Evolutionary conservation across 1,140 invertebrate genomes (phyloP).

Genomic region (Arctopsyche grandis): DNA sequence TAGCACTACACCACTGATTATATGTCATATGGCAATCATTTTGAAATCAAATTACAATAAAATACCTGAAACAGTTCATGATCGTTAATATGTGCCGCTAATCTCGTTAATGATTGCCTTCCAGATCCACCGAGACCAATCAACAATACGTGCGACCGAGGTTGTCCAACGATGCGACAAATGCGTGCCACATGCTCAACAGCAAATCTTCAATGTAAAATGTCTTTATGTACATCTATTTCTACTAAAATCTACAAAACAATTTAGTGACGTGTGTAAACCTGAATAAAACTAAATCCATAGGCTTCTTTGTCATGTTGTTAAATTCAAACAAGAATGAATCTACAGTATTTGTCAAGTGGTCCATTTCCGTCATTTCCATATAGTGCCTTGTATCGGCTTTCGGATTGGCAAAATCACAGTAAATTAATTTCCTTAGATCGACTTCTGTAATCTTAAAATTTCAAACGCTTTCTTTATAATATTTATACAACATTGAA

Average conservation of each 20-base stretch:
- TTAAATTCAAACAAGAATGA: constrained; percentile 93
- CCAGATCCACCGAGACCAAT: constrained; percentile 94
- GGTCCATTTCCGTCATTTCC: constrained; percentile 87
- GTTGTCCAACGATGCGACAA: constrained; percentile 91
- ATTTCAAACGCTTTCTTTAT: constrained; percentile 47
- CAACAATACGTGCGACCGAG: constrained; percentile 84
- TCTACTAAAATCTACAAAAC: background rate
- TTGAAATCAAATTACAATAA: constrained; percentile 51
- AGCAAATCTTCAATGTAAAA: constrained; percentile 76
- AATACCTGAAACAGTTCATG: constrained; percentile 82
- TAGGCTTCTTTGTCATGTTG: constrained; percentile 96
- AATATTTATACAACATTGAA: too few species aligned
- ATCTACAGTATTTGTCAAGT: constrained; percentile 86
- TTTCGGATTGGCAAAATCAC: constrained; percentile 95
- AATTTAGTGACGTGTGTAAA: constrained; percentile 56
- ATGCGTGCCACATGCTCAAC: constrained; percentile 95
- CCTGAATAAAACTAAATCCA: constrained; percentile 96
- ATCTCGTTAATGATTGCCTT: constrained; percentile 86
- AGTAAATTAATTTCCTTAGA: constrained; percentile 89
- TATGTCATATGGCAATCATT: too few species aligned
- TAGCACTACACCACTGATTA: background rate
- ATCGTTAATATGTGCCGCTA: constrained; percentile 93
- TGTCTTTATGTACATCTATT: background rate
- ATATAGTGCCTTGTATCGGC: constrained; percentile 88
- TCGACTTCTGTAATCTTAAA: constrained; percentile 79